Evolutionary conservation across 2,113 vertebrate genomes (phyloP).

Genomic region (Girardinichthys multiradiatus): DNA sequence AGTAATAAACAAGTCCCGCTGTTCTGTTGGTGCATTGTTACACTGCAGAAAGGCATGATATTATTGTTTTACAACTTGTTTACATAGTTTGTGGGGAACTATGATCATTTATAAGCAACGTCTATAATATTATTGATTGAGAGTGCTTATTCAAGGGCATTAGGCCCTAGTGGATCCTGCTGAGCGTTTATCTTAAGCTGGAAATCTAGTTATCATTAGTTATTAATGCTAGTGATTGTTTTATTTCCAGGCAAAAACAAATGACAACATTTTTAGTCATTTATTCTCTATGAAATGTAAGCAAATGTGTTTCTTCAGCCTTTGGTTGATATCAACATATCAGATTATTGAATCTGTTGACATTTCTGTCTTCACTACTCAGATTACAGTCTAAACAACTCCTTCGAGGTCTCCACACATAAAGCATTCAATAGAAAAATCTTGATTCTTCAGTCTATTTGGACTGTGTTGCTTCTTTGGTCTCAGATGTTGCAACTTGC

Average conservation of each 20-base stretch:
- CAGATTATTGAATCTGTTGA: neutral
- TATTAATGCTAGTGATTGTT: neutral
- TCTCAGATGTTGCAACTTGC: neutral
- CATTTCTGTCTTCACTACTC: neutral
- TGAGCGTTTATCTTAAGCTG: neutral
- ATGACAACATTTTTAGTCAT: neutral
- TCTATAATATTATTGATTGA: neutral
- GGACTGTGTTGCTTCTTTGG: neutral
- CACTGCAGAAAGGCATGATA: neutral
- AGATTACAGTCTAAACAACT: neutral
- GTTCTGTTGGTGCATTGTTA: neutral
- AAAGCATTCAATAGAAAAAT: neutral
- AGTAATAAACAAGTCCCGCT: conserved; percentile 61
- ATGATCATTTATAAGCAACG: neutral
- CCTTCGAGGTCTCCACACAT: neutral
- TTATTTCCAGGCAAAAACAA: neutral
- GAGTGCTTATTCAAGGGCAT: neutral
- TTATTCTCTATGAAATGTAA: neutral
- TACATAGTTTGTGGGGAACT: neutral
- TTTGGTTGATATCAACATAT: neutral
- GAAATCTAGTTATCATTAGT: neutral
- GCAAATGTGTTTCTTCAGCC: neutral
- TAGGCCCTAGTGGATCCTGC: neutral
- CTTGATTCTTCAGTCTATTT: neutral
- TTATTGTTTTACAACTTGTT: neutral